Percentiles rank a stretch among this genome's conserved stretches.
phyloP scores from a whole-genome alignment of 2,113 vertebrate genomes.

The Ageneiosus marmoratus region DNA sequence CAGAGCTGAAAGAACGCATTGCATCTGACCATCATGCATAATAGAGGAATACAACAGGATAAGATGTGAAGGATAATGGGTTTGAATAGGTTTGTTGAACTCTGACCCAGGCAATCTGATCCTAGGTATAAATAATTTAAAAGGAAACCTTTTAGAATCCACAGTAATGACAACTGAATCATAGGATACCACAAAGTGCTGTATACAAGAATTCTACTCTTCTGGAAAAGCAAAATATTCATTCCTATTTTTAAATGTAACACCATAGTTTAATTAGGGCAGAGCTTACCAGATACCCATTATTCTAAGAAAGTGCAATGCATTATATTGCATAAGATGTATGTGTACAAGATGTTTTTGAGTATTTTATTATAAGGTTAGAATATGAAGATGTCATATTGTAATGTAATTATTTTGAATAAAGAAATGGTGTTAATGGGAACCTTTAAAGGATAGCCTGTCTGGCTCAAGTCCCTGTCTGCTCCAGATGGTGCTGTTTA shows the following conservation, averaged over 20 bases:
- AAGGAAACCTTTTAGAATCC: conserved; percentile 12
- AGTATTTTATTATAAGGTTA: background rate
- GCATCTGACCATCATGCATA: conserved; percentile 44
- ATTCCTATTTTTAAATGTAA: background rate
- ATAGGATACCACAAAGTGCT: background rate
- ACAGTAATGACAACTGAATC: conserved; percentile 7
- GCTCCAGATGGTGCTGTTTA: conserved; percentile 12
- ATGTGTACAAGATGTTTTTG: background rate
- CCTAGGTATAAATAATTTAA: conserved; percentile 47
- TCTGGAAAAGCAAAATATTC: background rate
- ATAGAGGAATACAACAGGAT: conserved; percentile 40
- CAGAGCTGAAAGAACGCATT: conserved; percentile 32
- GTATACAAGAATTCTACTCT: background rate
- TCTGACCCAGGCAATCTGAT: conserved; percentile 54
- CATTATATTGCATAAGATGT: background rate
- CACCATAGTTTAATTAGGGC: background rate
- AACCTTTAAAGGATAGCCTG: background rate
- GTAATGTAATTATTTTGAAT: conserved; percentile 17
- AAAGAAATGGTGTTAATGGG: background rate
- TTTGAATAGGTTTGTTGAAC: conserved; percentile 52
- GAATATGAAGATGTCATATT: background rate
- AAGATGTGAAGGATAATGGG: conserved; percentile 45
- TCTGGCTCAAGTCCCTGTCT: background rate
- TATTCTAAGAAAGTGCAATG: background rate
- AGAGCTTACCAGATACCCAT: background rate